Evolutionary conservation across 2,113 vertebrate species (phyloP).

Genomic region (Tupaia tana): DNA sequence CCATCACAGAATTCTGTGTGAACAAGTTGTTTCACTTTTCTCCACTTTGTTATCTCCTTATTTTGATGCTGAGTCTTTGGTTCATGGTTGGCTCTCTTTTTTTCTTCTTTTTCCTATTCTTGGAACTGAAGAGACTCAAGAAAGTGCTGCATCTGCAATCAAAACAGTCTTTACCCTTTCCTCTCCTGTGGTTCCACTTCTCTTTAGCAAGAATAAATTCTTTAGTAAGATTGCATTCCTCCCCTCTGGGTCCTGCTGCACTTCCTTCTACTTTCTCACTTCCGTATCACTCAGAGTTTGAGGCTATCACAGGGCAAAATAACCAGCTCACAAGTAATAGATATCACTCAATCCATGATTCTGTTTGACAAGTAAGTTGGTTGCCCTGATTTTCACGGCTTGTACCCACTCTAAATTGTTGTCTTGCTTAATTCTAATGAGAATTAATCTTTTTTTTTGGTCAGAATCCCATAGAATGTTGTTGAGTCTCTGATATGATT

Average conservation of each 20-base stretch:
- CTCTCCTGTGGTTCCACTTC: slow-evolving; percentile 15
- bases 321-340: slow-evolving; percentile 11
- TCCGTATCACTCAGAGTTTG: slow-evolving; percentile 47
- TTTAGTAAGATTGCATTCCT: slow-evolving; percentile 34
- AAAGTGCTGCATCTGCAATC: not conserved
- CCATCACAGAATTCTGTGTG: not conserved
- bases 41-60: slow-evolving; percentile 1
- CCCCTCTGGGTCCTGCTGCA: not conserved
- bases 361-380: not conserved
- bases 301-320: not conserved
- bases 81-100: not conserved
- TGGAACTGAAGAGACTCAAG: slow-evolving; percentile 36
- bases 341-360: slow-evolving; percentile 14
- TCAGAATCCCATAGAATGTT: not conserved
- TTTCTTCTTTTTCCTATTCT: not conserved
- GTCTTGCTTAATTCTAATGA: slow-evolving; percentile 23
- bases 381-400: slow-evolving; percentile 15
- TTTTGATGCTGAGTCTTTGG: not conserved
- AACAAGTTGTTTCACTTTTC: slow-evolving; percentile 15
- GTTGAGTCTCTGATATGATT: not conserved
- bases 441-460: slow-evolving; percentile 7
- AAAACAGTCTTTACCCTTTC: slow-evolving; percentile 2
- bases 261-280: slow-evolving; percentile 71
- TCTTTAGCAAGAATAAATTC: not conserved
- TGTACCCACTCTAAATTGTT: not conserved